These are phyloP conservation scores for Acrobasis consociella DNA, from an alignment of 2,888 invertebrate genomes.

Conservation along the genomic window DNA sequence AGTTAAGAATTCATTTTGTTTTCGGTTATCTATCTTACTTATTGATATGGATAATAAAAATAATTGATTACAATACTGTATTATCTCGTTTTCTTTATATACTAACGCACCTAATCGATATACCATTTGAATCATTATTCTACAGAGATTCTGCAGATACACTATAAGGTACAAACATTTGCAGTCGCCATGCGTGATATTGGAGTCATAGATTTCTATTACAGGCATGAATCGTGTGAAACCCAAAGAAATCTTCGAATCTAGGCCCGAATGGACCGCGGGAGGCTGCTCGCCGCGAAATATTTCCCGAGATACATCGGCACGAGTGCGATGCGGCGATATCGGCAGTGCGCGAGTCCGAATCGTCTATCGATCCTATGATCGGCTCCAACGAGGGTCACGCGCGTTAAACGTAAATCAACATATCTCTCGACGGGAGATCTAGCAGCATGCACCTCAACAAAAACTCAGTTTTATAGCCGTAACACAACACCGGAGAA, in stretches of 20 bases:
- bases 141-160: not conserved
- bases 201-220: constrained; percentile 34
- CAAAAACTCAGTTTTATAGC: constrained; percentile 79
- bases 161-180: constrained; percentile 18
- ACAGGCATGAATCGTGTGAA: constrained; percentile 60
- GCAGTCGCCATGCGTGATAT: constrained; percentile 21
- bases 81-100: not conserved
- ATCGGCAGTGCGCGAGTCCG: constrained; percentile 72
- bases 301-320: constrained; percentile 79
- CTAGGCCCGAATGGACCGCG: constrained; percentile 60
- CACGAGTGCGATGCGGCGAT: constrained; percentile 79
- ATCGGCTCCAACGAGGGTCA: constrained; percentile 79
- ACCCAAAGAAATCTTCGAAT: constrained; percentile 72
- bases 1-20: no score
- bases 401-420: constrained; percentile 82
- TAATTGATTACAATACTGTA: no score
- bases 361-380: constrained; percentile 81
- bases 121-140: constrained; percentile 6
- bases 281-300: constrained; percentile 64
- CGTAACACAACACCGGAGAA: constrained; percentile 74
- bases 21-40: no score
- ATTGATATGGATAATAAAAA: no score
- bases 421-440: constrained; percentile 82
- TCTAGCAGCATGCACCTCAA: constrained; percentile 75
- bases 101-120: constrained; percentile 16